These are phyloP conservation scores for Drosophila robusta DNA, from an alignment of 2,888 invertebrate genomes.

Conservation along the genomic window DNA sequence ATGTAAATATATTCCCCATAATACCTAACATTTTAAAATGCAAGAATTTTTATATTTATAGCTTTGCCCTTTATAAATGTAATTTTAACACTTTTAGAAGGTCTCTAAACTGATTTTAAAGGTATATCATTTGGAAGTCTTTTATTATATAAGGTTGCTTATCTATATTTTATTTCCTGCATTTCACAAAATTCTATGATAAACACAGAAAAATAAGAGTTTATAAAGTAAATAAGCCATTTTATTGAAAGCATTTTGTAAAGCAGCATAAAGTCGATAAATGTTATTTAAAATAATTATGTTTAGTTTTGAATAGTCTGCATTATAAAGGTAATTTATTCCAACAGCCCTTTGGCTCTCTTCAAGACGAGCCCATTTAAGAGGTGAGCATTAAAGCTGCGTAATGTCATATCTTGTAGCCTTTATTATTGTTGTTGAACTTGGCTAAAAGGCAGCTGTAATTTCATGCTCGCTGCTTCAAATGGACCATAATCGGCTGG, in stretches of 20 bases:
- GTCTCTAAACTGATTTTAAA: too few species aligned
- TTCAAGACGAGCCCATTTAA: neutral
- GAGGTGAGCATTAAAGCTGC: slow-evolving; percentile 7
- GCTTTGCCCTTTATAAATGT: too few species aligned
- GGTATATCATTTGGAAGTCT: too few species aligned
- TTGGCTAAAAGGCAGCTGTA: slow-evolving; percentile 42
- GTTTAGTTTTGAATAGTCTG: neutral
- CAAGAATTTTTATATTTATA: too few species aligned
- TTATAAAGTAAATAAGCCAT: neutral
- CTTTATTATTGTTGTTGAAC: slow-evolving; percentile 32
- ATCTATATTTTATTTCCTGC: too few species aligned
- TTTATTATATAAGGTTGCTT: too few species aligned
- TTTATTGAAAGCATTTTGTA: neutral
- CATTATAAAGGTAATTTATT: neutral
- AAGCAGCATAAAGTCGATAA: neutral
- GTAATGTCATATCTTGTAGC: slow-evolving; percentile 13
- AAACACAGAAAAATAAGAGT: too few species aligned
- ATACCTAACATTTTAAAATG: too few species aligned
- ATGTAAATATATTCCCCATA: too few species aligned
- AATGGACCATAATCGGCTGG: slow-evolving; percentile 68
- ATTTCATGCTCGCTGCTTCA: slow-evolving; percentile 67
- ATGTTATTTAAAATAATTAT: neutral
- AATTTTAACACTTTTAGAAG: too few species aligned
- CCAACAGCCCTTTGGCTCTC: too few species aligned
- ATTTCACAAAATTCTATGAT: too few species aligned